phyloP scores from a whole-genome alignment of 2,113 vertebrate species.

The Mugil cephalus region DNA sequence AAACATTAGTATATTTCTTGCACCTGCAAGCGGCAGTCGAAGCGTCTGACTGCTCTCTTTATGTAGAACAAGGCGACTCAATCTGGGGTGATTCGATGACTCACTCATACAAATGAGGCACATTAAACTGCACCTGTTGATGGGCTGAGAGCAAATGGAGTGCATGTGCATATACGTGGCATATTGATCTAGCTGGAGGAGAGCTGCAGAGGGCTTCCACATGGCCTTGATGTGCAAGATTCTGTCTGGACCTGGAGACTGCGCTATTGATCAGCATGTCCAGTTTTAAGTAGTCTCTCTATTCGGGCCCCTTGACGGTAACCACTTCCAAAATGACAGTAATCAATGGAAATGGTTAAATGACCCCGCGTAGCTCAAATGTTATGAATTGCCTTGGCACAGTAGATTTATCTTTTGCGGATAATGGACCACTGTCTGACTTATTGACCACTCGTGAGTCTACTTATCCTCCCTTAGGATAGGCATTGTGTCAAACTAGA shows the following conservation, averaged over 20 bases:
- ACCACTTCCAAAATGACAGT: constrained; percentile 67
- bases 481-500: constrained; percentile 56
- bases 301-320: constrained; percentile 57
- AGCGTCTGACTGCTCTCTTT: constrained; percentile 61
- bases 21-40: constrained; percentile 43
- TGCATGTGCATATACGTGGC: constrained; percentile 13
- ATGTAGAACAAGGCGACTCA: constrained; percentile 64
- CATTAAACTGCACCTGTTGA: constrained; percentile 75
- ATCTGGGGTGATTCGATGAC: constrained; percentile 52
- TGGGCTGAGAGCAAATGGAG: constrained; percentile 56
- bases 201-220: constrained; percentile 63
- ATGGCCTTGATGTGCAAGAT: constrained; percentile 73
- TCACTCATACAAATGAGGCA: constrained; percentile 62
- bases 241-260: constrained; percentile 69
- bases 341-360: constrained; percentile 77
- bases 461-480: constrained; percentile 58
- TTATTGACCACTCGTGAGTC: constrained; percentile 59
- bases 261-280: constrained; percentile 71
- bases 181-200: constrained; percentile 64
- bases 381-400: constrained; percentile 63
- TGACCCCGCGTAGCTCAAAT: constrained; percentile 63
- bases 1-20: constrained; percentile 68
- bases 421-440: constrained; percentile 52
- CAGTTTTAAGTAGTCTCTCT: constrained; percentile 64
- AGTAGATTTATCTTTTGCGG: constrained; percentile 60